Evolutionary conservation across 2,113 vertebrate species (phyloP).

Genomic region (Mirounga angustirostris): DNA sequence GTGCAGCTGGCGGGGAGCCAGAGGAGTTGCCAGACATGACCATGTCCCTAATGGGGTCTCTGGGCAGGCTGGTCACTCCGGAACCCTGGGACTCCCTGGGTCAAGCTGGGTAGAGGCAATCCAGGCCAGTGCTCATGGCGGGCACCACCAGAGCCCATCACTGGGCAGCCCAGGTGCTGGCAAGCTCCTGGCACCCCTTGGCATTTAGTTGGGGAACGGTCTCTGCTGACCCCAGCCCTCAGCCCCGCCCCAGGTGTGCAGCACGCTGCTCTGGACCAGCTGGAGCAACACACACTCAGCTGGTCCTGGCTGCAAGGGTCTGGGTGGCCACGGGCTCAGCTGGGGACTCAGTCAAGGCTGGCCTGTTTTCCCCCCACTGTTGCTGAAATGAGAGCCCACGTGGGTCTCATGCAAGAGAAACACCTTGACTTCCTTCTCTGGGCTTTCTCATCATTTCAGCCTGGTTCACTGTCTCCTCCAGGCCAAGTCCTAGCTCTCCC

Average conservation of each 20-base stretch:
- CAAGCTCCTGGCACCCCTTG: neutral
- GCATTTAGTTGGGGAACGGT: neutral
- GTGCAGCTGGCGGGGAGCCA: neutral
- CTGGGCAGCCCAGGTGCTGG: neutral
- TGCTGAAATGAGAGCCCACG: neutral
- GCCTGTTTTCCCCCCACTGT: neutral
- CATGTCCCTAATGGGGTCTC: neutral
- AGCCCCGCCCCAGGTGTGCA: neutral
- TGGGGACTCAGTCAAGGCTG: neutral
- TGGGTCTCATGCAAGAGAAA: neutral
- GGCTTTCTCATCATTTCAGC: neutral
- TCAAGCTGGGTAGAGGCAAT: neutral
- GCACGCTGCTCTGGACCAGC: neutral
- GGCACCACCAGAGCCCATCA: accelerated
- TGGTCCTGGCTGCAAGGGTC: neutral
- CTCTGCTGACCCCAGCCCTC: too few relatives aligned
- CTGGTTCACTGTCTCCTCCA: neutral
- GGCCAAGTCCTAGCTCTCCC: neutral
- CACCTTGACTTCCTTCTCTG: neutral
- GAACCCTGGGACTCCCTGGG: neutral
- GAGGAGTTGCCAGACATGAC: neutral
- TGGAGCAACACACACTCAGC: neutral
- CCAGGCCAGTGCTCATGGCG: neutral
- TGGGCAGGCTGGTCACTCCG: neutral
- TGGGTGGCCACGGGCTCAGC: neutral